Base-by-base conservation (phyloP, 2,113 vertebrate species). In the Corythornis madagascariensis region DNA sequence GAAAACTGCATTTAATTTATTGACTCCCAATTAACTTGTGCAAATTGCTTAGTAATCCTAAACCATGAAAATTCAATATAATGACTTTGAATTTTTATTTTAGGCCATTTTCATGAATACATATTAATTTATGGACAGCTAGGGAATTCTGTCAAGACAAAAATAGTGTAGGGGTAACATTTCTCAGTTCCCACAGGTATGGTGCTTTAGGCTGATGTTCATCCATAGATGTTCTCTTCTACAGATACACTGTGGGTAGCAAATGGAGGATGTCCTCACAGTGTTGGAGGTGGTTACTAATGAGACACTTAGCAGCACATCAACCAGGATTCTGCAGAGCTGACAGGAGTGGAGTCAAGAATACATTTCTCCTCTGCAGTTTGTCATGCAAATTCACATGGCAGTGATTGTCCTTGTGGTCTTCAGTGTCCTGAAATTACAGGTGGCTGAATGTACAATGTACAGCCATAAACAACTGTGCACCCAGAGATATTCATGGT, bases 11-110 rank as follows among this genome's bases (percentile, higher is more conserved):
- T 85, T 74, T 84, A 83, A 79, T 22, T 56, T 94, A 43, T 33
- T 87, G 47, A 45, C 74, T 89, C 42, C 42, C 10, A 82, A 29
- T 79, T 67, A 92, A 55, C 86, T 79, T 79, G n/a, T 66, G 21
- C 63, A 76, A 87, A 86, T 92, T 75, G 29, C 42, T 92, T 70
- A 52, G 22, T 59, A 92, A 66, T 69, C 45, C 55, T 73, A 76
- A 87, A 66, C 85, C 28, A 48, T 52, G 29, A 45, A 66, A 59
- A 42, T 66, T 84, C 25, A 45, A 16, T 85, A 65, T 33, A 89
- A 91, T 59, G 13, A 60, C 38, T 93, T 73, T 52, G 31, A 55
- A 71, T 77, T 89, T 93, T 83, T 88, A 80, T 91, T 80, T 76
- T 28, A 20, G 26, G 26, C 35, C 11, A 25, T 64, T 93, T 89